phyloP scores from a whole-genome alignment of 1,140 invertebrate genomes.

The Ericerus pela region DNA sequence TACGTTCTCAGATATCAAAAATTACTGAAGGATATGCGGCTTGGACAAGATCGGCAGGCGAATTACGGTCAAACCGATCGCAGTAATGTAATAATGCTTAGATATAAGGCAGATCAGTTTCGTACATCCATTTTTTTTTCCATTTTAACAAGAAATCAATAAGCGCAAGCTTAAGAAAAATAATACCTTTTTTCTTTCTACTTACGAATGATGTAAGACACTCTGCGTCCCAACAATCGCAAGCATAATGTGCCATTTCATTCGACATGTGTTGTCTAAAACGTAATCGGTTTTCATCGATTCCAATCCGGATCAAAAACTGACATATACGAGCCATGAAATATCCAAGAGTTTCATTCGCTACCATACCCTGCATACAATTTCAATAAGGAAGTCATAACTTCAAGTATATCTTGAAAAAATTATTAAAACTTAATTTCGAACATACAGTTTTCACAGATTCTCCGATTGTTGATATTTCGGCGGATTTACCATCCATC shows the following conservation, averaged over 20 bases:
- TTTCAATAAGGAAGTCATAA: neutral
- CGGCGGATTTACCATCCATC: constrained; percentile 75
- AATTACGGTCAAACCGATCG: too few relatives aligned
- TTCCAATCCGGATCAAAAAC: constrained; percentile 76
- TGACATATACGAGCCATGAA: constrained; percentile 91
- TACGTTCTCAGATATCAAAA: too few relatives aligned
- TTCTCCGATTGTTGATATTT: constrained; percentile 53
- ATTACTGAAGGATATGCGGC: too few relatives aligned
- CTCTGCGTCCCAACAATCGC: constrained; percentile 98
- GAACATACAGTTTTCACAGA: constrained; percentile 46
- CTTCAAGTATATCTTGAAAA: neutral
- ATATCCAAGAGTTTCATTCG: constrained; percentile 94
- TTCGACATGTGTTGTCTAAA: constrained; percentile 98
- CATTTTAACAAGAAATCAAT: too few relatives aligned
- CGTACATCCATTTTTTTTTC: too few relatives aligned
- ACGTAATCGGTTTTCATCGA: constrained; percentile 68
- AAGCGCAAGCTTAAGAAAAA: too few relatives aligned
- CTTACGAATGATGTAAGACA: constrained; percentile 78
- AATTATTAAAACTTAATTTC: neutral
- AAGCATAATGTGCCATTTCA: constrained; percentile 99
- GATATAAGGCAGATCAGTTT: too few relatives aligned
- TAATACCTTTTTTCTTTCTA: too few relatives aligned
- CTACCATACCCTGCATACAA: constrained; percentile 71
- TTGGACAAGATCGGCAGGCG: too few relatives aligned
- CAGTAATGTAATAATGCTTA: too few relatives aligned